Evolutionary conservation across 2,888 invertebrate species (phyloP).

Genomic region (Epinotia demarniana): DNA sequence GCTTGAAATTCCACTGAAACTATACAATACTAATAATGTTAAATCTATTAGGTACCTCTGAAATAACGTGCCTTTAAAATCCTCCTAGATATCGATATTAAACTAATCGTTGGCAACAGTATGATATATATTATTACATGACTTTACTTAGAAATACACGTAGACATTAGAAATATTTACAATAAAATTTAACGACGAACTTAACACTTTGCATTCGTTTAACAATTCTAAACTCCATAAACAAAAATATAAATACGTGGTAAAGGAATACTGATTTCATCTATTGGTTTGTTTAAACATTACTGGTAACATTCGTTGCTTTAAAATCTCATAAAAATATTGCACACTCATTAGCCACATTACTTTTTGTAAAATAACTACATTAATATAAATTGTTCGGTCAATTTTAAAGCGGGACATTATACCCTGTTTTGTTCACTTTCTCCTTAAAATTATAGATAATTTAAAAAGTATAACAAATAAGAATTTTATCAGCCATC

Average conservation of each 20-base stretch:
- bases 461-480: background rate
- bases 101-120: conserved; percentile 55
- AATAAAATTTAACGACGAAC: conserved; percentile 22
- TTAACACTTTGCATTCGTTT: background rate
- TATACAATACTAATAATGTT: conserved; percentile 46
- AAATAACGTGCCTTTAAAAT: conserved; percentile 17
- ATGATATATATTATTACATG: conserved; percentile 30
- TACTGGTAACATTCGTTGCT: conserved; percentile 18
- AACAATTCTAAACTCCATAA: conserved; percentile 15
- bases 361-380: background rate
- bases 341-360: background rate
- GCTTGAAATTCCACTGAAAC: conserved; percentile 49
- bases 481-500: background rate
- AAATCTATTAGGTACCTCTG: conserved; percentile 34
- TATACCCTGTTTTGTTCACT: conserved; percentile 34
- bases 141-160: conserved; percentile 17
- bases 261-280: conserved; percentile 24
- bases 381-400: conserved; percentile 8
- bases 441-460: conserved; percentile 9
- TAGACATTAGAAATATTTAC: conserved; percentile 41
- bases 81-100: background rate
- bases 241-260: conserved; percentile 15
- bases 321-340: conserved; percentile 2
- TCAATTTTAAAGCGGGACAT: conserved; percentile 15
- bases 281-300: background rate